These are phyloP conservation scores for Philonicus albiceps DNA, from an alignment of 2,888 invertebrate genomes.

Conservation along the genomic window DNA sequence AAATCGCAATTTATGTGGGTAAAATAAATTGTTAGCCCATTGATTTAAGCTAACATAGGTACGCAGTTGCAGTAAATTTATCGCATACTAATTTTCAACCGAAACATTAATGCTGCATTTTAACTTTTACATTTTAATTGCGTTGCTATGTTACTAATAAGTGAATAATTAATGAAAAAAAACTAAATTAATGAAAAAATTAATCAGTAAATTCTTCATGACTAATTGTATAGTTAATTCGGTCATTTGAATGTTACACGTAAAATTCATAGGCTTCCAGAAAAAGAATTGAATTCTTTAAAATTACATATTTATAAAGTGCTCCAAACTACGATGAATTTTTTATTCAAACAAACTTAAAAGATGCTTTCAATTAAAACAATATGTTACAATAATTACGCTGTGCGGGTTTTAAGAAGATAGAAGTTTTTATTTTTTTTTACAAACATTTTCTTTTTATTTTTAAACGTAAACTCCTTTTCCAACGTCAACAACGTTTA, in stretches of 20 bases:
- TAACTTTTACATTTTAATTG: neutral
- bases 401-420: no score
- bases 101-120: neutral
- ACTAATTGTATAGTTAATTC: neutral
- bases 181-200: neutral
- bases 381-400: no score
- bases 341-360: no score
- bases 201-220: no score
- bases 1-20: constrained; percentile 25
- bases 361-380: no score
- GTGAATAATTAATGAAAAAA: neutral
- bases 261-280: neutral
- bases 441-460: no score
- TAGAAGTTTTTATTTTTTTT: no score
- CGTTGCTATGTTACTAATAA: neutral
- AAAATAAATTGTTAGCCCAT: constrained; percentile 18
- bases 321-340: no score
- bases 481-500: no score
- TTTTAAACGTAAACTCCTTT: no score
- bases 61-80: neutral
- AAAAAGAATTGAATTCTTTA: neutral
- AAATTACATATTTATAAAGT: no score
- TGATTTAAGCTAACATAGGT: neutral
- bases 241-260: no score
- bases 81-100: neutral